These are phyloP conservation scores for Saimiri boliviensis DNA, from an alignment of 2,113 vertebrate genomes.

Conservation along the genomic window DNA sequence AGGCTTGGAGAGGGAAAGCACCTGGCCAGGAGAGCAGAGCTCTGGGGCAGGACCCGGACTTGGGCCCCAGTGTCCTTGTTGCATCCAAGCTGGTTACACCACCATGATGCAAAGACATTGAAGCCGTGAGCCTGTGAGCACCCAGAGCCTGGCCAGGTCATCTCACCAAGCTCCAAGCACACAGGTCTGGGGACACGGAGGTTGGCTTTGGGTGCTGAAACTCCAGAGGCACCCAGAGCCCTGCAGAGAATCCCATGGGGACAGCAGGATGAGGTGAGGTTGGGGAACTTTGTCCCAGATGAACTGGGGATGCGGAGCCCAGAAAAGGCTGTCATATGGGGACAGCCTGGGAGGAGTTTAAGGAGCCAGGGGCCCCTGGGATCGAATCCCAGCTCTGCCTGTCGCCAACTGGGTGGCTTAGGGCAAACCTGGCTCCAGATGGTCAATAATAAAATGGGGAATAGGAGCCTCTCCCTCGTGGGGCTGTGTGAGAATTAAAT, in stretches of 20 bases:
- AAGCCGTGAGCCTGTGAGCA: not conserved
- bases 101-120: not conserved
- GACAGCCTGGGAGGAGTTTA: not conserved
- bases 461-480: not conserved
- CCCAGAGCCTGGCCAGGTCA: not conserved
- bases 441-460: not conserved
- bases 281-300: rapidly evolving
- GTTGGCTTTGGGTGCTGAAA: not conserved
- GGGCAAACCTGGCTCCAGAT: not conserved
- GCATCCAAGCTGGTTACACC: not conserved
- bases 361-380: not conserved
- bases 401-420: not conserved
- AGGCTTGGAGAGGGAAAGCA: not conserved
- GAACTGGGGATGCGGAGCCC: not conserved
- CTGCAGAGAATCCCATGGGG: not conserved
- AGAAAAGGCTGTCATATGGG: not conserved
- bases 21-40: not conserved
- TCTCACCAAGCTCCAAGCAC: rapidly evolving
- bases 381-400: not conserved
- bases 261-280: not conserved
- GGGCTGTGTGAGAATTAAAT: not conserved
- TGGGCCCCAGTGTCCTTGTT: not conserved
- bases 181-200: not conserved
- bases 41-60: not conserved
- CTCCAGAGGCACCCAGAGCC: not conserved